Percentiles rank a stretch among this genome's conserved stretches.
Evolutionary conservation across 2,113 vertebrate species (phyloP).

Genomic region (Zapornia atra): DNA sequence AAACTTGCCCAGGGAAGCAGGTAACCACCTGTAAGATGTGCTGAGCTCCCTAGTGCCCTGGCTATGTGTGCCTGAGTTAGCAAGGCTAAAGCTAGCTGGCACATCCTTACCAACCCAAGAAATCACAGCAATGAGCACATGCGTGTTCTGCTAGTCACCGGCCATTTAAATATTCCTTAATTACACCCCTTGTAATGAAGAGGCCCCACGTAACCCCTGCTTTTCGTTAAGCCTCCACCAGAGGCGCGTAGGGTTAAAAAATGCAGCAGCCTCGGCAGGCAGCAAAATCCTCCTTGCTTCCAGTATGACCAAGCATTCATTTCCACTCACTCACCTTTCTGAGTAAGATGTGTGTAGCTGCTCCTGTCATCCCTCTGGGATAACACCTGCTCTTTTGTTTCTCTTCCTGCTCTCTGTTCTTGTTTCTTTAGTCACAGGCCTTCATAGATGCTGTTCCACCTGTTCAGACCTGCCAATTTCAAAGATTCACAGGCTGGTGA

Average conservation of each 20-base stretch:
- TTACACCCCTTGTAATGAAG: background rate
- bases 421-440: background rate
- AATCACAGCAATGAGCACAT: background rate
- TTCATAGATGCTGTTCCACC: background rate
- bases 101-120: background rate
- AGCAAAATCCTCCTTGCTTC: background rate
- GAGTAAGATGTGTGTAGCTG: background rate
- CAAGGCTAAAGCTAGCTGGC: background rate
- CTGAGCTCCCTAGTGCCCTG: background rate
- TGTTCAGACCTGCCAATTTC: background rate
- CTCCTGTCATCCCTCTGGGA: constrained; percentile 48
- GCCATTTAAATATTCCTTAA: background rate
- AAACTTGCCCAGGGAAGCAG: background rate
- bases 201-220: background rate
- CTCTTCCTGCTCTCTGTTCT: constrained; percentile 8
- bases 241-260: background rate
- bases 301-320: constrained; percentile 21
- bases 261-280: background rate
- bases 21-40: background rate
- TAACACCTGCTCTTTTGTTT: background rate
- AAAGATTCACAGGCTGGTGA: background rate
- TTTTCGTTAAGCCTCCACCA: background rate
- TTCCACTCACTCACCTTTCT: constrained; percentile 49
- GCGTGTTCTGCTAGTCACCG: background rate
- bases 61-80: background rate